Evolutionary conservation across 2,113 vertebrate genomes (phyloP), one percentile per base, ranked within the genome.

Genomic region (Tor tambroides): DNA sequence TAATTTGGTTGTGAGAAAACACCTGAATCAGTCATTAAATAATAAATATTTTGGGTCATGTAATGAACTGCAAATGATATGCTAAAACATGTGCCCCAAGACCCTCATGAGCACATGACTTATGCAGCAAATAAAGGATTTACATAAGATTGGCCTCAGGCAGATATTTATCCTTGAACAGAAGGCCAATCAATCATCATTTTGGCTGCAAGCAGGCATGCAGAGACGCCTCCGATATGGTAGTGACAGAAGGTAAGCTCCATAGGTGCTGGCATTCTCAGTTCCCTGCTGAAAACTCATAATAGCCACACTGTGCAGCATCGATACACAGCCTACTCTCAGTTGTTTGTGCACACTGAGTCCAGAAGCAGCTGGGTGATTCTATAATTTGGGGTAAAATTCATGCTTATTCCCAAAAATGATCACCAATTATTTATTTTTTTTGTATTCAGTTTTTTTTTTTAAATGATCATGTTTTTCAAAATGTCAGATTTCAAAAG

Each of bases 241-340:
- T 72, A 74, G 67, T 46, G 54, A 81, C 67, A 82, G 85, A 82
- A 59, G 72, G 79, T 49, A 23, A 41, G 72, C 72, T 86, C 49
- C 38, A 78, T 74, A 56, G 78, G 63, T 49, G 32, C 26, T 38
- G 19, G 46, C 49, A 15, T 69, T 23, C 71, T 83, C 43, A 49
- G 41, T 51, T 23, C 26, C 23, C 49, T 79, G 38, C 46, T 49
- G 49, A 41, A 51, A 61, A 72, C 86, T 65, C 35, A 71, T 71
- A 83, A 51, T 76, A 77, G n/a, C 76, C 28, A 63, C 49, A 63
- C 65, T 85, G 69, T 56, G 84, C 71, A 56, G 4, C 11, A 56
- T 51, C 65, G 81, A 75, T 85, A 7, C 69, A 85, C 59, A 71
- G 43, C 35, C 28, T 75, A 72, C 49, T 67, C 41, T 28, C 17